phyloP scores from a whole-genome alignment of 1,140 invertebrate genomes.

The Drosophila pachea region DNA sequence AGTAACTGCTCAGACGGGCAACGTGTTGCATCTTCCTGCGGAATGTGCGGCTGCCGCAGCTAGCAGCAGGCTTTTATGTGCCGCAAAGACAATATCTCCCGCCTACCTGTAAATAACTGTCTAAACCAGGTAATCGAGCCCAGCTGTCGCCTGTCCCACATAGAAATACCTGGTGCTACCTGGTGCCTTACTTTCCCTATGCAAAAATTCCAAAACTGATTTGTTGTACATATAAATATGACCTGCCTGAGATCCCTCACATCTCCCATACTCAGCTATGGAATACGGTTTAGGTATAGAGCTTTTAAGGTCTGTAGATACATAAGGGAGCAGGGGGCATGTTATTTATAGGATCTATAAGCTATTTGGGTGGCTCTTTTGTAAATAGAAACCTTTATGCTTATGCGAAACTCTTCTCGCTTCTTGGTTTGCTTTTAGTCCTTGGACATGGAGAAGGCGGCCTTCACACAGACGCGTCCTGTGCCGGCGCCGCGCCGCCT shows the following conservation, averaged over 20 bases:
- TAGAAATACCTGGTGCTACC: neutral
- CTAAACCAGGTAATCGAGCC: neutral
- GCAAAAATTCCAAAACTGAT: too few relatives aligned
- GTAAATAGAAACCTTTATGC: slow-evolving; percentile 19
- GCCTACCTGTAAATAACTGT: slow-evolving; percentile 1
- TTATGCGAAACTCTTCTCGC: slow-evolving; percentile 6
- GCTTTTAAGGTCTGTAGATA: neutral
- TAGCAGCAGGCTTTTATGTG: slow-evolving; percentile 6
- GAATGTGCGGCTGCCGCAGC: slow-evolving; percentile 5
- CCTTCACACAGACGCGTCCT: slow-evolving; percentile 51
- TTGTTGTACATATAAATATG: too few relatives aligned
- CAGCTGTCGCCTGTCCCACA: neutral
- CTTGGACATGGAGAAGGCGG: slow-evolving; percentile 49
- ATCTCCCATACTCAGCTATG: too few relatives aligned
- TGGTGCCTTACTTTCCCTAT: too few relatives aligned
- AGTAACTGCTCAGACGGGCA: slow-evolving; percentile 18
- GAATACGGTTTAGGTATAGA: too few relatives aligned
- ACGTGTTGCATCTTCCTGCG: slow-evolving; percentile 8
- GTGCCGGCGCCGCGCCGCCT: slow-evolving; percentile 73
- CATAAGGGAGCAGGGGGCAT: too few relatives aligned
- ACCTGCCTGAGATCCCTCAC: too few relatives aligned
- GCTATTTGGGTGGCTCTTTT: neutral
- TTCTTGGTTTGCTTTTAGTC: slow-evolving; percentile 12
- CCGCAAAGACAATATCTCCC: neutral
- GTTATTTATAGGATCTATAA: neutral